Evolutionary conservation across 2,113 vertebrate species (phyloP), one percentile per base, ranked within the genome.

Genomic region (Struthio camelus): DNA sequence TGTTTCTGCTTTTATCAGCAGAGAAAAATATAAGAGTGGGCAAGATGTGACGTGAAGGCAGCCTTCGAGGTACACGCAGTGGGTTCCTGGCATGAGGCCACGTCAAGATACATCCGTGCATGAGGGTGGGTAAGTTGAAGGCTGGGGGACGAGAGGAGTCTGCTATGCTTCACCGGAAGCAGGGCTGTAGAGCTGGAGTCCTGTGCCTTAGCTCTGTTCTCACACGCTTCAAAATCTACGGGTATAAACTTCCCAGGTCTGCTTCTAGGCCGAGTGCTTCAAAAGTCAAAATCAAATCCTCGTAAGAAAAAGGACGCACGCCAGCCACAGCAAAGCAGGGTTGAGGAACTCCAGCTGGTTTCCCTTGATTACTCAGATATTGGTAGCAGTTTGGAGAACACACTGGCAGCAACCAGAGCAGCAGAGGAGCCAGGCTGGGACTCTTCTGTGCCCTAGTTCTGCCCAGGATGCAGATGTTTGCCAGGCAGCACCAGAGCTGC

Each of bases 181-280:
- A 5, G 34, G 20, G 16, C 38, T 27, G 23, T 24, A 65, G 14
- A 65, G 27, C 38, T 65, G 36, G 24, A 40, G 40, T 40, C 24
- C 10, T 40, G 27, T 4, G 0, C 36, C 32, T 53, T 54, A n/a
- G 9, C 12, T 7, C 14, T 64, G 19, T 12, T 72, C 12, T 64
- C 14, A 48, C 6, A 20, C 2, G 34, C 46, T 46, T 38, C 19
- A 28, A 7, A 9, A 18, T 22, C 58, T 7, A 3, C 9, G 2
- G 5, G 56, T 3, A 1, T 4, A 32, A 4, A 25, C 2, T 19
- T 16, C 28, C 2, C 2, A 24, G 30, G 30, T 1, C 0, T 1
- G 2, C 34, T 11, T 61, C 50, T 61, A 67, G 7, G 44, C 44
- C 16, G 44, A 46, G 44, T 16, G 44, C 44, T 46, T 16, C 44